Base-by-base conservation (phyloP, 1,140 invertebrate species). In the Eueides isabella region DNA sequence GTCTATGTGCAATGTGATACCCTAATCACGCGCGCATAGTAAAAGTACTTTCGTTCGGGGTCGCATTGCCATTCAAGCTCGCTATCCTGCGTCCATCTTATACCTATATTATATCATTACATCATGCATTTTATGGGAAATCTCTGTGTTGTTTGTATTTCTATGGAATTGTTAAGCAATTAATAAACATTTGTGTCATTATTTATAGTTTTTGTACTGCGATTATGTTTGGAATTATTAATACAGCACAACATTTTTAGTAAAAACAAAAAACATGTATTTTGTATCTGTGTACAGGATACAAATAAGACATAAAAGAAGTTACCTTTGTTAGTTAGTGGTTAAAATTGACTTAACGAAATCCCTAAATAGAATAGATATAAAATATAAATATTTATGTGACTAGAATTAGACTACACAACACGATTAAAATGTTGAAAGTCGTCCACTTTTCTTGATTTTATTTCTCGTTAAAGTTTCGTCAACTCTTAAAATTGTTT, bases 41-140 rank as follows among this genome's bases (percentile, higher is more conserved):
- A 92, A 90, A 92, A 92, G 90, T 91, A 87, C 90, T 92, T 92
- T 92, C 90, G 83, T 92, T 90, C 87, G 87, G 82, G 85, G 88
- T 84, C 86, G 82, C 83, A 90, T 90, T 90, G 87, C 84, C 87
- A 92, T 92, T 89, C 90, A 85, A 61, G 67, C 61, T 69, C 35
- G 68, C 67, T 69, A 69, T 70, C 68, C 68, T 70, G 55, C 35
- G 68, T 62, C 68, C 68, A 70, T 61, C 68, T 70, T 70, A 70
- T 61, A 70, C 68, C 61, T 70, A 70, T 61, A 70, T 70, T 70
- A 70, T 61, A 70, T 70, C 68, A 70, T 70, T 70, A 70, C 68
- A 62, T 70, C 68, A 70, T 70, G 61, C 61, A 70, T 70, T 70
- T 70, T 70, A 70, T 70, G 67, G 67, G 67, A 69, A 69, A 61